phyloP scores from a whole-genome alignment of 64 coral and sea anemone genomes.

The Cladopsammia gracilis region DNA sequence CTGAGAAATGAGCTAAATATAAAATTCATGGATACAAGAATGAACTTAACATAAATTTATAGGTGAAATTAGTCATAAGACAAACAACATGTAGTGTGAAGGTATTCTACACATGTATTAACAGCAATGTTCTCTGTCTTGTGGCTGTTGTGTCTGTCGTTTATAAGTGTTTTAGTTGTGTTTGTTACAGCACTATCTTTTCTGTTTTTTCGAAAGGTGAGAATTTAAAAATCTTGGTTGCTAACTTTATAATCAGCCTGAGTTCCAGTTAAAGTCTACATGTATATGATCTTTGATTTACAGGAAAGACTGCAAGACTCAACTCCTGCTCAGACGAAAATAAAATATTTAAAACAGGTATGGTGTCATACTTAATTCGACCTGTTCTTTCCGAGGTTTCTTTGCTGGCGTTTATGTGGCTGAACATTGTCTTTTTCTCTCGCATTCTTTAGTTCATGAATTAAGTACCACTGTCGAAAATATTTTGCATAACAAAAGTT shows the following conservation, averaged over 20 bases:
- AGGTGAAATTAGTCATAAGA: background rate
- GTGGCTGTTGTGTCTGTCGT: background rate
- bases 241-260: background rate
- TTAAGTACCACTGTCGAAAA: no score
- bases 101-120: background rate
- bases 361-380: no score
- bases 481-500: no score
- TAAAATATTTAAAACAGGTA: background rate
- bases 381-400: no score
- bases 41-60: background rate
- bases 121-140: background rate
- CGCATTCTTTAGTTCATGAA: background rate
- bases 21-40: background rate
- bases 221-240: background rate
- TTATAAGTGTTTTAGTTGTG: background rate
- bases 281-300: background rate
- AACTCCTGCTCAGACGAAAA: background rate
- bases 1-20: no score
- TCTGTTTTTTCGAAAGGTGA: background rate
- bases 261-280: background rate
- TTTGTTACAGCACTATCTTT: background rate
- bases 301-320: background rate
- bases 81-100: background rate
- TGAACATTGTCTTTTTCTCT: background rate
- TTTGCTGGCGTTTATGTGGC: no score